These are phyloP conservation scores for Labeo calbasu DNA, from an alignment of 2,797 vertebrate species.

Conservation along the genomic window DNA sequence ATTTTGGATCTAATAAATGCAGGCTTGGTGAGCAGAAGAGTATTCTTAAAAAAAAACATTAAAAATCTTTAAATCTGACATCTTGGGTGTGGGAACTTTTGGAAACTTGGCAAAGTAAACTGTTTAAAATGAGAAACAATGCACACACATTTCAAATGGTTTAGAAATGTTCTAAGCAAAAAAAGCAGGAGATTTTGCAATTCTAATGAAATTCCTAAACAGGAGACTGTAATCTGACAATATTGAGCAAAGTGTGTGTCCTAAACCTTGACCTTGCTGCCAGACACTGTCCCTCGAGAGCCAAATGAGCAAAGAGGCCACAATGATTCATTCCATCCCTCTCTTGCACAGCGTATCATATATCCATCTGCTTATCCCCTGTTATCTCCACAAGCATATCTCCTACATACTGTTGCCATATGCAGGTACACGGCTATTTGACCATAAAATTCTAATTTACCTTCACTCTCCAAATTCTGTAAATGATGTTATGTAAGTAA, in stretches of 20 bases:
- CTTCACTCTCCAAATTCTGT: slow-evolving; percentile 34
- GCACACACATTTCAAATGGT: not conserved
- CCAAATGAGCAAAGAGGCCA: slow-evolving; percentile 10
- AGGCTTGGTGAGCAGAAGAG: no score
- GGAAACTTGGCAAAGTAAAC: no score
- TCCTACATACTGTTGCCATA: slow-evolving; percentile 1
- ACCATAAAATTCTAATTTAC: slow-evolving; percentile 46
- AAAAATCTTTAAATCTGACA: no score
- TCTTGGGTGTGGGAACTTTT: no score
- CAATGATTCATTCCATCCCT: slow-evolving; percentile 43
- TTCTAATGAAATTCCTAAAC: slow-evolving; percentile 1
- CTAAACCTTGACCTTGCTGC: slow-evolving; percentile 42
- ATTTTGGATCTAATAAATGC: no score
- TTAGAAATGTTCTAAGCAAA: not conserved
- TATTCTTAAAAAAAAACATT: no score
- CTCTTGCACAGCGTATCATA: slow-evolving; percentile 51
- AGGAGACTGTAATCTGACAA: not conserved
- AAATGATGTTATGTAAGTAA: slow-evolving; percentile 38
- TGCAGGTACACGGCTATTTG: slow-evolving; percentile 3
- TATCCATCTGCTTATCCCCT: slow-evolving; percentile 29
- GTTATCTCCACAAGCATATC: slow-evolving; percentile 7
- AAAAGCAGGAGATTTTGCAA: not conserved
- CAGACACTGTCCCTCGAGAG: slow-evolving; percentile 18
- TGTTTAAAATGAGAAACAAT: no score
- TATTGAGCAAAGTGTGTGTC: slow-evolving; percentile 13